Evolutionary conservation across 2,888 invertebrate species (phyloP).

Genomic region (Dasysyrphus tricinctus): DNA sequence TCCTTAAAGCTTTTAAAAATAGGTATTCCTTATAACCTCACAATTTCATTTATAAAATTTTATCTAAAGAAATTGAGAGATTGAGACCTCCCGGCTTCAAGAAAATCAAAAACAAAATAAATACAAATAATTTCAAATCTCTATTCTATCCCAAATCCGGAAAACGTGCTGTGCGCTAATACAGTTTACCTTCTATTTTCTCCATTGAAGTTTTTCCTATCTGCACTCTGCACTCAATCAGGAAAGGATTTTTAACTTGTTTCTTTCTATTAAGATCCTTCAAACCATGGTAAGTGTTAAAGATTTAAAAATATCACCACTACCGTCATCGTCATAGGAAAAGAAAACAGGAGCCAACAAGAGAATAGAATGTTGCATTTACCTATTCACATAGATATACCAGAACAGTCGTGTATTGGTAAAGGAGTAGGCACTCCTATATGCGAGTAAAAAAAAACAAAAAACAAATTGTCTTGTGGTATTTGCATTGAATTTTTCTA

Average conservation of each 20-base stretch:
- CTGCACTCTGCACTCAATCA: neutral
- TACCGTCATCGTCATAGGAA: neutral
- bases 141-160: neutral
- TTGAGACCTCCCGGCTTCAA: neutral
- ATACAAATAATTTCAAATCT: neutral
- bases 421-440: no score
- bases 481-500: slow-evolving; percentile 18
- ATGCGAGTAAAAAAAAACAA: neutral
- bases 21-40: no score
- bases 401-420: no score
- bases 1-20: no score
- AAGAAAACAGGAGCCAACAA: neutral
- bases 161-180: slow-evolving; percentile 18
- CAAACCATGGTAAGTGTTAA: slow-evolving; percentile 7
- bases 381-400: no score
- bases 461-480: neutral
- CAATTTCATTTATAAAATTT: no score
- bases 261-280: neutral
- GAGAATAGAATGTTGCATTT: neutral
- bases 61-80: no score
- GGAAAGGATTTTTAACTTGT: neutral
- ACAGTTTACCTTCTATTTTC: neutral
- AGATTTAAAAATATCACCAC: neutral
- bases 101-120: neutral
- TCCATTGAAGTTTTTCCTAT: neutral